A percentile compares a stretch with the other conserved stretches of the same genome.
Evolutionary conservation across 1,140 invertebrate species (phyloP).

Genomic region (Notospermus geniculatus): DNA sequence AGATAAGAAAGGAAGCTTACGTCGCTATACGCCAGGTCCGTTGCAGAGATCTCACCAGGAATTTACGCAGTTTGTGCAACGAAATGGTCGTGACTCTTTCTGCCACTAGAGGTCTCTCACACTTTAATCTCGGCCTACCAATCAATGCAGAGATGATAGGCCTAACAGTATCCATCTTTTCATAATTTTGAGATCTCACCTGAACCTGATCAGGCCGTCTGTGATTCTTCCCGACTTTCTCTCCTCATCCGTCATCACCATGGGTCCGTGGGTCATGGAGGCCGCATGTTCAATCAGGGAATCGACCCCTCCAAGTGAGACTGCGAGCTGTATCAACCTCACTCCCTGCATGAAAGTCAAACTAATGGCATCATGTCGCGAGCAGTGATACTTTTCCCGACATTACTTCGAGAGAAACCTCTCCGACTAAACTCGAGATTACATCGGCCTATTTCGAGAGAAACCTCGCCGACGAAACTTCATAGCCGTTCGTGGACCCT

Average conservation of each 20-base stretch:
- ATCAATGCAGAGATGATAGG: neutral
- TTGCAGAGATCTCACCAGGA: too few species aligned
- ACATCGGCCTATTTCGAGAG: too few species aligned
- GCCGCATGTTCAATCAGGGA: slow-evolving; percentile 68
- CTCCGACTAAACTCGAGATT: too few species aligned
- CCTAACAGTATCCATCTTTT: too few species aligned
- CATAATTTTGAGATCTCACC: too few species aligned
- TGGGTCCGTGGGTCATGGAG: slow-evolving; percentile 58
- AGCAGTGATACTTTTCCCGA: too few species aligned
- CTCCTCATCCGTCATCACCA: slow-evolving; percentile 62
- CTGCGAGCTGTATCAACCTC: slow-evolving; percentile 71
- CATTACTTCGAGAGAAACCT: too few species aligned
- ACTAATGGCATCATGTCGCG: too few species aligned
- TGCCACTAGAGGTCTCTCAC: slow-evolving; percentile 3
- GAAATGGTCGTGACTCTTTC: too few species aligned
- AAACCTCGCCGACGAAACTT: too few species aligned
- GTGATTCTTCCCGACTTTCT: slow-evolving; percentile 75
- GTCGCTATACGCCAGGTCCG: neutral
- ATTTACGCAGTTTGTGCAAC: too few species aligned
- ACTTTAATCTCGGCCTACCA: neutral
- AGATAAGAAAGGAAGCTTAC: slow-evolving; percentile 8
- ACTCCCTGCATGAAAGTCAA: slow-evolving; percentile 28
- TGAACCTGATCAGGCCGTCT: slow-evolving; percentile 77
- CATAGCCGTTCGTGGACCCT: too few species aligned
- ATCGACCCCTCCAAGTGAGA: slow-evolving; percentile 92